Conservation (phyloP, 2,797 vertebrate species). For the Malacoraja senta region DNA sequence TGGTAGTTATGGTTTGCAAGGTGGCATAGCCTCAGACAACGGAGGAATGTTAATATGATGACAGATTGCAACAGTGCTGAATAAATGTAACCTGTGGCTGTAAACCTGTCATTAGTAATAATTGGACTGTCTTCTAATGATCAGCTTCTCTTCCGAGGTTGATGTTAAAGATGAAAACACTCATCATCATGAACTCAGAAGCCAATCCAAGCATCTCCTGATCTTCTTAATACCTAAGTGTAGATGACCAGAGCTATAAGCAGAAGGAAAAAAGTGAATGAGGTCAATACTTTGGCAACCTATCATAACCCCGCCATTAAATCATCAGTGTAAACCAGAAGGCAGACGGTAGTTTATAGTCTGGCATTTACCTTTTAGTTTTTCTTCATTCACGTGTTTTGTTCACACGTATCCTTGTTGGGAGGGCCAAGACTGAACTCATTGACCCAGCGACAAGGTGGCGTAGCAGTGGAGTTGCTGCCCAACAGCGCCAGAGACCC, state of each 20-base stretch:
- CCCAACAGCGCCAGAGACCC: no score
- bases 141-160: background rate
- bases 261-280: background rate
- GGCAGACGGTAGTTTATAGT: background rate
- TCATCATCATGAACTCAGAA: background rate
- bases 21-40: background rate
- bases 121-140: conserved; percentile 2
- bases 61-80: background rate
- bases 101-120: conserved; percentile 24
- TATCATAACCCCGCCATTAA: background rate
- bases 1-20: background rate
- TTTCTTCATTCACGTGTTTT: background rate
- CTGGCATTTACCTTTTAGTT: background rate
- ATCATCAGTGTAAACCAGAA: background rate
- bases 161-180: background rate
- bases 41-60: background rate
- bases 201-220: background rate
- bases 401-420: background rate
- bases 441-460: background rate
- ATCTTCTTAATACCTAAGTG: background rate
- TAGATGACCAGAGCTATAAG: background rate
- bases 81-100: background rate
- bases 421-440: background rate
- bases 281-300: background rate
- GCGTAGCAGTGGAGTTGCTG: no score